Evolutionary conservation across 2,888 invertebrate genomes (phyloP).

Genomic region (Cistogaster globosa): DNA sequence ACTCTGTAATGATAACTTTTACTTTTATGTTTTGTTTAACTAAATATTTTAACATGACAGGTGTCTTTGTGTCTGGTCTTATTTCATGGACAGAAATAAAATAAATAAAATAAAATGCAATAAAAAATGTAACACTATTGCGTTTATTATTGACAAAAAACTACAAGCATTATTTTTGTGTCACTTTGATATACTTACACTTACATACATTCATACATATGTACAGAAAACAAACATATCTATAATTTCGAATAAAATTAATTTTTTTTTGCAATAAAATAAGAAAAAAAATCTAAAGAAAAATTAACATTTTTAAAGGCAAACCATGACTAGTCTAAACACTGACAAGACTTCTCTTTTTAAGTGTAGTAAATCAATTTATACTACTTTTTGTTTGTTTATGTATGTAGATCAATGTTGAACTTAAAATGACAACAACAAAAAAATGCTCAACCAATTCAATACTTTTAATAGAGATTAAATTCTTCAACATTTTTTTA

Average conservation of each 20-base stretch:
- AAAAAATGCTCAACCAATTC: conserved; percentile 28
- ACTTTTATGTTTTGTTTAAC: conserved; percentile 43
- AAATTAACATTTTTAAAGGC: conserved; percentile 69
- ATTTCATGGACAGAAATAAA: conserved; percentile 49
- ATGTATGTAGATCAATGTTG: conserved; percentile 68
- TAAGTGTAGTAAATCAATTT: conserved; percentile 60
- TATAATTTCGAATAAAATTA: conserved; percentile 56
- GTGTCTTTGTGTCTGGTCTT: conserved; percentile 63
- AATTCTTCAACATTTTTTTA: conserved; percentile 53
- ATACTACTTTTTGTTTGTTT: conserved; percentile 40
- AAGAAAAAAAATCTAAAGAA: conserved; percentile 50
- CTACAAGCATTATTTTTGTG: conserved; percentile 38
- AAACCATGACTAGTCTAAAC: conserved; percentile 46
- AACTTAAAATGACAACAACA: conserved; percentile 9
- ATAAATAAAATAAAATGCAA: conserved; percentile 45
- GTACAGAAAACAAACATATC: conserved; percentile 12
- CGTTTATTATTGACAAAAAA: conserved; percentile 42
- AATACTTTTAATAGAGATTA: conserved; percentile 49
- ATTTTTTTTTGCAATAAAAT: conserved; percentile 40
- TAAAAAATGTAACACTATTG: conserved; percentile 46
- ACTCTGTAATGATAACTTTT: conserved; percentile 27
- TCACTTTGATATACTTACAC: background rate
- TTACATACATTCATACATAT: background rate
- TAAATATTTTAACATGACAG: conserved; percentile 65
- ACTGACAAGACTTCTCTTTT: conserved; percentile 36